phyloP scores from a whole-genome alignment of 2,797 vertebrate genomes.

The Staurois parvus region DNA sequence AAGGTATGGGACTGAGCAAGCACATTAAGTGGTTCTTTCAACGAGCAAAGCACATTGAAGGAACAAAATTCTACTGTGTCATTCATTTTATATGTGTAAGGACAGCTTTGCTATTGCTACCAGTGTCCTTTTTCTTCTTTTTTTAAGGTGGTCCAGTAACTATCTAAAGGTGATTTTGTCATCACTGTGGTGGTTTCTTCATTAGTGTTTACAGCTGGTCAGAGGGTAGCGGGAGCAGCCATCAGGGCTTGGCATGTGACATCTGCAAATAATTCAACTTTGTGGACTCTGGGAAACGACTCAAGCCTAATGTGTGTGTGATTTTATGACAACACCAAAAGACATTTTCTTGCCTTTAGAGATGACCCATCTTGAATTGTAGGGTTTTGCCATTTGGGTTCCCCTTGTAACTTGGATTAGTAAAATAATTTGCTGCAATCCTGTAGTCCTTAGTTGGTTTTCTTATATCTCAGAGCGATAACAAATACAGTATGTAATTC shows the following conservation, averaged over 20 bases:
- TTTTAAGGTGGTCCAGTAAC: conserved; percentile 1
- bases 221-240: conserved; percentile 15
- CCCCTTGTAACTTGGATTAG: background rate
- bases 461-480: background rate
- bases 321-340: conserved; percentile 9
- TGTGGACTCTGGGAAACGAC: conserved; percentile 9
- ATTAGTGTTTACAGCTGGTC: conserved; percentile 52
- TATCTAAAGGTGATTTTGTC: conserved; percentile 50
- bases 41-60: background rate
- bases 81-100: too few species aligned
- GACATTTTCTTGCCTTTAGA: background rate
- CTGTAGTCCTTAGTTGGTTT: background rate
- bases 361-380: background rate
- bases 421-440: background rate
- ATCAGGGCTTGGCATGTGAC: conserved; percentile 5
- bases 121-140: background rate
- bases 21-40: background rate
- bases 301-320: conserved; percentile 7
- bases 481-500: background rate
- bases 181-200: conserved; percentile 43
- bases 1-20: background rate
- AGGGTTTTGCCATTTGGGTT: background rate
- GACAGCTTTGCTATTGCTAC: background rate
- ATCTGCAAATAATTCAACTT: conserved; percentile 20
- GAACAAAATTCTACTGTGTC: too few species aligned